Conservation (phyloP, 2,888 invertebrate genomes). For the Pseudococcus longispinus region DNA sequence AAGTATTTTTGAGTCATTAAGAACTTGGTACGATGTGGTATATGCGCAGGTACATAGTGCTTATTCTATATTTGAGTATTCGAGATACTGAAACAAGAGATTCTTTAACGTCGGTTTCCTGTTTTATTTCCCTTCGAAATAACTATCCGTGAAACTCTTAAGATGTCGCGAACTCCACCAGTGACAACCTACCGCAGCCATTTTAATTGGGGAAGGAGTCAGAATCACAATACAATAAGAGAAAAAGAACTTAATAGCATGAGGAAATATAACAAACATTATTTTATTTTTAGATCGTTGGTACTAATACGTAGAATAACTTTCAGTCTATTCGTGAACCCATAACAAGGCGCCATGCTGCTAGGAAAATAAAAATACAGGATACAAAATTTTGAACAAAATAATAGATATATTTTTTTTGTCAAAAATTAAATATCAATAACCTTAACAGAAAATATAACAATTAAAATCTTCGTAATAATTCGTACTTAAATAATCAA, state of each 20-base stretch:
- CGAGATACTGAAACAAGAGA: not conserved
- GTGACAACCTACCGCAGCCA: constrained; percentile 13
- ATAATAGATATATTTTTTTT: constrained; percentile 1
- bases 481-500: not conserved
- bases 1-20: not conserved
- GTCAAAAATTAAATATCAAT: not conserved
- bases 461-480: constrained; percentile 19
- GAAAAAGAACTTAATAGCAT: not conserved
- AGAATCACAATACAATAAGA: not conserved
- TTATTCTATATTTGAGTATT: constrained; percentile 3
- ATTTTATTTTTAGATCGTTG: not conserved
- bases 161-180: not conserved
- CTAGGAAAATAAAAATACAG: too few relatives aligned
- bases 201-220: not conserved
- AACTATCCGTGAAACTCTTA: not conserved
- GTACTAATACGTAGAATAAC: too few relatives aligned
- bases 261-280: not conserved
- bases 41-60: not conserved
- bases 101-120: constrained; percentile 32
- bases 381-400: not conserved
- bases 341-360: too few relatives aligned
- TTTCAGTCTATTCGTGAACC: too few relatives aligned
- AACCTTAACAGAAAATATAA: constrained; percentile 32
- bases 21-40: not conserved
- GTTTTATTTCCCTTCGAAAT: constrained; percentile 4